Conservation (phyloP, 2,888 invertebrate genomes). For the Drosophila cyrtoloma region DNA sequence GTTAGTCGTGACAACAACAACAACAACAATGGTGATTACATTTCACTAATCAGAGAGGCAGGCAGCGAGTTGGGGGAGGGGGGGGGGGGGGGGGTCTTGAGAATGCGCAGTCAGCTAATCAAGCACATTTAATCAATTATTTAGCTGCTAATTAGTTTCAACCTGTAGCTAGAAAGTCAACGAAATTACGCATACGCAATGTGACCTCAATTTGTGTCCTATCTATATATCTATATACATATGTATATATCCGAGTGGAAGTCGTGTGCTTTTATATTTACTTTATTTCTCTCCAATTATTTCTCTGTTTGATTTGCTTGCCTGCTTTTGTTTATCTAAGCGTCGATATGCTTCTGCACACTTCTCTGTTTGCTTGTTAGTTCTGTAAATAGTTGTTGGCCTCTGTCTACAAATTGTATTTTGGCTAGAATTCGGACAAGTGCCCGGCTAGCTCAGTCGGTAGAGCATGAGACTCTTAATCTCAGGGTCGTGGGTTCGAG, state of each 20-base stretch:
- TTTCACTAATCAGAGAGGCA: conserved; percentile 18
- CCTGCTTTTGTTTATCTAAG: conserved; percentile 5
- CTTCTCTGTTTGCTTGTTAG: not conserved
- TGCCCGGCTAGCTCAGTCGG: conserved; percentile 86
- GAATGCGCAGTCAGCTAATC: conserved; percentile 29
- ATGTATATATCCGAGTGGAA: not conserved
- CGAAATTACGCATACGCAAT: conserved; percentile 54
- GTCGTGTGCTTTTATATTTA: conserved; percentile 25
- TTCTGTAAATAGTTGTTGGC: conserved; percentile 18
- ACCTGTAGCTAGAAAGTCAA: conserved; percentile 42
- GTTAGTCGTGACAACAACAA: conserved; percentile 4
- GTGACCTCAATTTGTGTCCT: conserved; percentile 39
- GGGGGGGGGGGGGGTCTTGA: not conserved
- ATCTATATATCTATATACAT: not conserved
- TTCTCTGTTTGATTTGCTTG: not conserved
- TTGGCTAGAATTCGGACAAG: not conserved
- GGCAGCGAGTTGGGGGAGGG: not conserved
- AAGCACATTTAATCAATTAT: conserved; percentile 50
- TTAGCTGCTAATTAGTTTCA: conserved; percentile 52
- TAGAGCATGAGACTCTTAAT: conserved; percentile 86
- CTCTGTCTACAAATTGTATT: conserved; percentile 14
- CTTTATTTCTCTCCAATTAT: not conserved
- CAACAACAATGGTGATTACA: conserved; percentile 19
- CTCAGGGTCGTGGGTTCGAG: conserved; percentile 86
- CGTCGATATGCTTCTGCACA: not conserved